Evolutionary conservation across 2,888 invertebrate species (phyloP).

Genomic region (Erannis defoliaria): DNA sequence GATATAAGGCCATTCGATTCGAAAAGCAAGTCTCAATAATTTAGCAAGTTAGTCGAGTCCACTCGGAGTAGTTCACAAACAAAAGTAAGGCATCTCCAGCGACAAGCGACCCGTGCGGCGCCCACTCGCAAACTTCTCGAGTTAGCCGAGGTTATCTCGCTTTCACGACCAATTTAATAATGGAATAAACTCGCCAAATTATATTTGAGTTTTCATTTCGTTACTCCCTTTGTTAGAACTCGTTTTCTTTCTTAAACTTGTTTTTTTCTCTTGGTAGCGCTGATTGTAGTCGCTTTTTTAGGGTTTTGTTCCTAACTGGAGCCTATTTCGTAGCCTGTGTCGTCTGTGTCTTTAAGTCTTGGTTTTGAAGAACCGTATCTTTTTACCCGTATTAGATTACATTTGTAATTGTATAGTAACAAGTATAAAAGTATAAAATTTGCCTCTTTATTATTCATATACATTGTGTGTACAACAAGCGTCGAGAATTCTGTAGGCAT

Average conservation of each 20-base stretch:
- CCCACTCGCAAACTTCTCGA: constrained; percentile 34
- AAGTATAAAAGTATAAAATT: too few species aligned
- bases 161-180: constrained; percentile 84
- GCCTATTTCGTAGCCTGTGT: too few species aligned
- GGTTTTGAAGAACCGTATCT: too few species aligned
- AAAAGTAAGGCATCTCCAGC: constrained; percentile 19
- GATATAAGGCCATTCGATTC: constrained; percentile 10
- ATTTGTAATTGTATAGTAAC: too few species aligned
- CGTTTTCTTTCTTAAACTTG: constrained; percentile 39
- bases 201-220: constrained; percentile 70
- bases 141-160: constrained; percentile 72
- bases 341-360: too few species aligned
- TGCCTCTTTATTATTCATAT: too few species aligned
- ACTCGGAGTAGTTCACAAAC: constrained; percentile 25
- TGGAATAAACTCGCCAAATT: constrained; percentile 74
- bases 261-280: constrained; percentile 18
- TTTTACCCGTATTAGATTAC: too few species aligned
- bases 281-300: constrained; percentile 14
- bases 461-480: too few species aligned
- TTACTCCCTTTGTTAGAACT: constrained; percentile 50
- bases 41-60: constrained; percentile 12
- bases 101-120: constrained; percentile 5
- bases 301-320: not conserved
- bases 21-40: constrained; percentile 11
- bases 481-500: too few species aligned